A percentile compares a stretch with the other conserved stretches of the same genome.
Conservation (phyloP, 2,797 vertebrate genomes). For the Chiroxiphia lanceolata region DNA sequence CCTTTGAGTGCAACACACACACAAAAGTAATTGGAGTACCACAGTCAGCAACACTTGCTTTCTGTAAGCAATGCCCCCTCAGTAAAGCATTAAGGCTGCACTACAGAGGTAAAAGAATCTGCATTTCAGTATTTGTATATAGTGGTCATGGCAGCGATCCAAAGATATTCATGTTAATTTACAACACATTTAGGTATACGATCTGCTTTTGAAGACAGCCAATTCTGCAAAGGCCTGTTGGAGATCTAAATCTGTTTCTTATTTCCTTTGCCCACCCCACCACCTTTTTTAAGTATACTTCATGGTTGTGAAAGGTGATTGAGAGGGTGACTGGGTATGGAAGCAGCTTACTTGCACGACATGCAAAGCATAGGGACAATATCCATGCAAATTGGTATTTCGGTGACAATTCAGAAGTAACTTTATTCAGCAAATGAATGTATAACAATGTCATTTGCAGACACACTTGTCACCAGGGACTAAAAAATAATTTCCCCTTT, state of each 20-base stretch:
- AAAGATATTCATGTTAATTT: slow-evolving; percentile 72
- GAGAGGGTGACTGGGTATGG: neutral
- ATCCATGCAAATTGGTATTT: neutral
- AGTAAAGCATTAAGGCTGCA: slow-evolving; percentile 65
- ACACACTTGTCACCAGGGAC: neutral
- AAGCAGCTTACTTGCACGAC: neutral
- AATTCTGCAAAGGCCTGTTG: slow-evolving; percentile 34
- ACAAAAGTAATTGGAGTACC: slow-evolving; percentile 63
- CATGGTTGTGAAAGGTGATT: neutral
- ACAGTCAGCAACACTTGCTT: slow-evolving; percentile 66
- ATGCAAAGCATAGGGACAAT: neutral
- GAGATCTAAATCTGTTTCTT: slow-evolving; percentile 66
- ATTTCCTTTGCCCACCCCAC: slow-evolving; percentile 36
- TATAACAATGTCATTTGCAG: neutral
- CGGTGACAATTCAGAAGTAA: neutral
- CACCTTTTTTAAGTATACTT: neutral
- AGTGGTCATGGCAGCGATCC: slow-evolving; percentile 69
- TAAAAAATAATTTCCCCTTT: neutral
- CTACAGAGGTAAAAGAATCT: slow-evolving; percentile 64
- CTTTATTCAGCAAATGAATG: neutral
- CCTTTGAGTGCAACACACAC: slow-evolving; percentile 32
- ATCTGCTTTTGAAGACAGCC: slow-evolving; percentile 60
- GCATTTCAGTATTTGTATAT: slow-evolving; percentile 72
- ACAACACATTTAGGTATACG: slow-evolving; percentile 66
- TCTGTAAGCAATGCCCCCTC: slow-evolving; percentile 51